Evolutionary conservation across 2,888 invertebrate genomes (phyloP).

Genomic region (Dilophus febrilis): DNA sequence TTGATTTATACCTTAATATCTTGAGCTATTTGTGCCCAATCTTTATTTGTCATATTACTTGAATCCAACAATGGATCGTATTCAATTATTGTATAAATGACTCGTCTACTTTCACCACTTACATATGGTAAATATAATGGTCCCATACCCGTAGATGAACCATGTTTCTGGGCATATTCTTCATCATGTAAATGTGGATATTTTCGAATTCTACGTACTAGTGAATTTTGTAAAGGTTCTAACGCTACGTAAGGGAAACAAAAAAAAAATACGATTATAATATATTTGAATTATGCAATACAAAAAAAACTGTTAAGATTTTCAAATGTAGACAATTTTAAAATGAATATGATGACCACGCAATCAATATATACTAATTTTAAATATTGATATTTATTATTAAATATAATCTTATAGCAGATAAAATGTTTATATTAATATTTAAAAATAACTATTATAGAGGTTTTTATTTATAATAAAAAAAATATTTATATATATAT

Average conservation of each 20-base stretch:
- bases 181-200: constrained; percentile 77
- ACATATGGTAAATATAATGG: constrained; percentile 44
- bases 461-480: no score
- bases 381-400: no score
- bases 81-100: constrained; percentile 65
- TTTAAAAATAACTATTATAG: no score
- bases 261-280: background rate
- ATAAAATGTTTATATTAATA: no score
- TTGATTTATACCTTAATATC: constrained; percentile 67
- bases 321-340: no score
- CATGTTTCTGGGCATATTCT: constrained; percentile 43
- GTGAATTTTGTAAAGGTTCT: constrained; percentile 29
- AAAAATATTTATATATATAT: no score
- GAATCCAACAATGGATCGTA: constrained; percentile 82
- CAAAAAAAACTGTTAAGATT: no score
- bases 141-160: constrained; percentile 27
- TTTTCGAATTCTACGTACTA: constrained; percentile 32
- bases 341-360: no score
- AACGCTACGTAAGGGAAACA: constrained; percentile 40
- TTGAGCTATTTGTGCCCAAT: constrained; percentile 77
- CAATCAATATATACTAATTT: no score
- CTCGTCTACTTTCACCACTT: constrained; percentile 34
- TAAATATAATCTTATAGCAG: no score
- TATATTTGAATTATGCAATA: no score
- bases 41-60: constrained; percentile 79